phyloP scores from a whole-genome alignment of 2,888 invertebrate species.

The Metalampra italica region DNA sequence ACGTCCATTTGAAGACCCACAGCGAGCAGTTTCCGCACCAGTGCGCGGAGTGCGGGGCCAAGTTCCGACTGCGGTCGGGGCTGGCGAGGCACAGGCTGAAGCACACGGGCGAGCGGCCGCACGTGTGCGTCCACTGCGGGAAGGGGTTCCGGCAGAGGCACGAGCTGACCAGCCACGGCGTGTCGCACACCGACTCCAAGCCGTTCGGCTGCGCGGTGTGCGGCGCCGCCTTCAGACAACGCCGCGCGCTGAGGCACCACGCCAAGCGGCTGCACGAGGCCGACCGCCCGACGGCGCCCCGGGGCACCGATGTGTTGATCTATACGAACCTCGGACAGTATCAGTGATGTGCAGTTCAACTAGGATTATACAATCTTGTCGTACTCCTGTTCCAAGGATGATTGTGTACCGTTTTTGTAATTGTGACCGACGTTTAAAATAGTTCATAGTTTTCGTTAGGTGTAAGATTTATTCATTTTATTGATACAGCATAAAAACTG shows the following conservation, averaged over 20 bases:
- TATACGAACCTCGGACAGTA: slow-evolving; percentile 14
- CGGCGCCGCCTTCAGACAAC: slow-evolving; percentile 38
- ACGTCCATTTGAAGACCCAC: slow-evolving; percentile 81
- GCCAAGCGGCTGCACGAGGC: slow-evolving; percentile 60
- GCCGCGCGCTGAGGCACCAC: slow-evolving; percentile 53
- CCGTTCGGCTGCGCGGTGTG: slow-evolving; percentile 77
- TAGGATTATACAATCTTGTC: neutral
- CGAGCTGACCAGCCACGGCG: slow-evolving; percentile 74
- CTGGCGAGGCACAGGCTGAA: slow-evolving; percentile 76
- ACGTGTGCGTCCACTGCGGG: slow-evolving; percentile 78
- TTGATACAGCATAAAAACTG: no score
- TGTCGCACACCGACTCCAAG: slow-evolving; percentile 73
- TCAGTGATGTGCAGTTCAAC: slow-evolving; percentile 5
- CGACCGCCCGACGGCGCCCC: slow-evolving; percentile 5
- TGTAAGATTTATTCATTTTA: no score
- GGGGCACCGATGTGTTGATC: slow-evolving; percentile 2
- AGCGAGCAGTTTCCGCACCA: slow-evolving; percentile 73
- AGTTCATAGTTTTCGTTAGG: no score
- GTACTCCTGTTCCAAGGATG: no score
- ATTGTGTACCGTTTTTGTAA: no score
- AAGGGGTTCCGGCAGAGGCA: slow-evolving; percentile 78
- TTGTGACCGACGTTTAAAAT: no score
- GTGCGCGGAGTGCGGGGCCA: slow-evolving; percentile 80
- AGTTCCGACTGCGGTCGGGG: slow-evolving; percentile 78
- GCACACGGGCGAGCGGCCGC: slow-evolving; percentile 81